Evolutionary conservation across 2,888 invertebrate species (phyloP).

Genomic region (Tetramorium bicarinatum): DNA sequence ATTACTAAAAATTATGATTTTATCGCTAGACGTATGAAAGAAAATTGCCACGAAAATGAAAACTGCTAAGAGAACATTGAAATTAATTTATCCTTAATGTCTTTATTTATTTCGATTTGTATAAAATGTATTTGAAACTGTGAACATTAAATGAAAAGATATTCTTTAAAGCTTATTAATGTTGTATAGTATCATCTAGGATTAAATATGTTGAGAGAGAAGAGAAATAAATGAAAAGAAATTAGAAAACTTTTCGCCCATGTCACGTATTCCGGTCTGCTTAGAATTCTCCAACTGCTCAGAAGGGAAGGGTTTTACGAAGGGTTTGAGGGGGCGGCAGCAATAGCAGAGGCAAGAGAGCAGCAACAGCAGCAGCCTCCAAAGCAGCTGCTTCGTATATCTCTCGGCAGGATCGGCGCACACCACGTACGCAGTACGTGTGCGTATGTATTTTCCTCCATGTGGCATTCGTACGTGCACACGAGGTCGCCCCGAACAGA

Average conservation of each 20-base stretch:
- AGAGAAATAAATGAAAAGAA: slow-evolving; percentile 8
- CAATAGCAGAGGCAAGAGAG: slow-evolving; percentile 63
- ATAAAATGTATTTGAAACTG: not conserved
- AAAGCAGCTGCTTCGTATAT: slow-evolving; percentile 80
- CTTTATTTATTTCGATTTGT: not conserved
- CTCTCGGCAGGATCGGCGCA: slow-evolving; percentile 80
- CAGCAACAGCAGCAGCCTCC: slow-evolving; percentile 56
- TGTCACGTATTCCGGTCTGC: not conserved
- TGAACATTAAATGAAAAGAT: not conserved
- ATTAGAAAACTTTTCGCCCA: slow-evolving; percentile 11
- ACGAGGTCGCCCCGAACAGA: slow-evolving; percentile 62
- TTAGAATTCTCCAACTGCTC: slow-evolving; percentile 21
- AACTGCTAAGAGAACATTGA: not conserved
- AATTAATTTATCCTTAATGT: not conserved
- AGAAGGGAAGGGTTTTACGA: slow-evolving; percentile 24
- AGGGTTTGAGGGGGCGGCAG: slow-evolving; percentile 56
- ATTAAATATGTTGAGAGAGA: not conserved
- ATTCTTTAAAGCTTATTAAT: not conserved
- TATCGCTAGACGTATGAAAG: not conserved
- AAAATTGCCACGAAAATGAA: not conserved
- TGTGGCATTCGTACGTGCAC: slow-evolving; percentile 50
- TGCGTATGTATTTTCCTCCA: slow-evolving; percentile 51
- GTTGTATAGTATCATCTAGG: not conserved
- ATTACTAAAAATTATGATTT: not conserved
- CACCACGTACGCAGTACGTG: slow-evolving; percentile 57